These are phyloP conservation scores for Drosophila gunungcola DNA, from an alignment of 1,140 invertebrate species.

Conservation along the genomic window DNA sequence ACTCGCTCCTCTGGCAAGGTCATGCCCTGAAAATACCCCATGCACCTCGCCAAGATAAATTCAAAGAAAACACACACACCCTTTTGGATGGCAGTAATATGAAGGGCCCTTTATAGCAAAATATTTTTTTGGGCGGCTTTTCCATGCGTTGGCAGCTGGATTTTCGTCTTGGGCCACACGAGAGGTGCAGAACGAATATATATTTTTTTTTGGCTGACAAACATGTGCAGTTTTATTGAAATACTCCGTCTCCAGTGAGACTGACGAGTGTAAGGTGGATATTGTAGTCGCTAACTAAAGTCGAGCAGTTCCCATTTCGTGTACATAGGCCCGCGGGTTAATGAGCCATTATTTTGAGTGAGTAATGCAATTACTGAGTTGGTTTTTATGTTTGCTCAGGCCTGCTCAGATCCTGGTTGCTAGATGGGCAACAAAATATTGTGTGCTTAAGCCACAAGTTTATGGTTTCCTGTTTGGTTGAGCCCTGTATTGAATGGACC, in stretches of 20 bases:
- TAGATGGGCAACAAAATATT: slow-evolving; percentile 7
- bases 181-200: not conserved
- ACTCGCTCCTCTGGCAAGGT: slow-evolving; percentile 8
- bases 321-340: slow-evolving; percentile 22
- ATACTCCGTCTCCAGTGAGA: not conserved
- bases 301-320: slow-evolving; percentile 6
- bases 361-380: slow-evolving; percentile 59
- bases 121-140: slow-evolving; percentile 16
- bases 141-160: slow-evolving; percentile 6
- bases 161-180: slow-evolving; percentile 6
- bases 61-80: slow-evolving; percentile 2
- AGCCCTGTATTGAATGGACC: slow-evolving; percentile 18
- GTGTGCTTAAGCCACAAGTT: slow-evolving; percentile 26
- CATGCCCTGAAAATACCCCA: slow-evolving; percentile 22
- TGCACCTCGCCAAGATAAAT: slow-evolving; percentile 32
- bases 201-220: slow-evolving; percentile 5
- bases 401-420: slow-evolving; percentile 5
- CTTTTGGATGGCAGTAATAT: slow-evolving; percentile 9
- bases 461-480: slow-evolving; percentile 20
- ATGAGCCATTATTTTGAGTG: slow-evolving; percentile 66
- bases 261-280: slow-evolving; percentile 6
- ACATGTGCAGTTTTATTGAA: not conserved
- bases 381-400: slow-evolving; percentile 15
- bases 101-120: slow-evolving; percentile 9
- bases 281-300: slow-evolving; percentile 32